These are phyloP conservation scores for Cephus spinipes DNA, from an alignment of 2,888 invertebrate species.

Conservation along the genomic window DNA sequence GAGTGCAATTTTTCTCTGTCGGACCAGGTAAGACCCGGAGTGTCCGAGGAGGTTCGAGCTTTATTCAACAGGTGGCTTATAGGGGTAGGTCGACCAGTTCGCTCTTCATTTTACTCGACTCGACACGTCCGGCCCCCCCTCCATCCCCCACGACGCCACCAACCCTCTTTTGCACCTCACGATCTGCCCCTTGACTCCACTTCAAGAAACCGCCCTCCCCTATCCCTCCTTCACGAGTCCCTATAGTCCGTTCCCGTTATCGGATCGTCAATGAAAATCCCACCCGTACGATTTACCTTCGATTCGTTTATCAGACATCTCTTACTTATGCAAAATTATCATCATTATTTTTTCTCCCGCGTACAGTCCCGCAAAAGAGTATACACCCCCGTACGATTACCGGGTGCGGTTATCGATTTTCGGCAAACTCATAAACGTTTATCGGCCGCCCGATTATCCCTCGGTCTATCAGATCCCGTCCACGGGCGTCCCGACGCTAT, in stretches of 20 bases:
- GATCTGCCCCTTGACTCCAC: neutral
- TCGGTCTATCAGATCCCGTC: constrained; percentile 15
- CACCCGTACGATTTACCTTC: too few relatives aligned
- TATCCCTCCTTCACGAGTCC: neutral
- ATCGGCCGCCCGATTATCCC: constrained; percentile 36
- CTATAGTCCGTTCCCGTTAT: neutral
- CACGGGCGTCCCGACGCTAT: constrained; percentile 31
- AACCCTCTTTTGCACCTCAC: neutral
- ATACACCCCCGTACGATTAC: neutral
- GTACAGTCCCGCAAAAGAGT: neutral
- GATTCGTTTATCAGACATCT: neutral
- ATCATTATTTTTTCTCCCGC: neutral
- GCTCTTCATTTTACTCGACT: neutral
- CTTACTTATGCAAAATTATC: neutral
- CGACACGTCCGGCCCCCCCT: neutral
- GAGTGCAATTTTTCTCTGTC: neutral
- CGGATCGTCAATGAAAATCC: neutral
- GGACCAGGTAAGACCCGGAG: neutral
- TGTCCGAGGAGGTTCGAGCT: neutral
- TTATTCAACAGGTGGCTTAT: constrained; percentile 59
- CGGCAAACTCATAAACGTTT: constrained; percentile 43
- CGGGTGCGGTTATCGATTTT: neutral
- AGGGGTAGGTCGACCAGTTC: constrained; percentile 40
- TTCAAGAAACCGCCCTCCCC: neutral
- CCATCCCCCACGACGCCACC: constrained; percentile 4